Conservation (phyloP, 2,888 invertebrate species). For the Oasisia sp. region DNA sequence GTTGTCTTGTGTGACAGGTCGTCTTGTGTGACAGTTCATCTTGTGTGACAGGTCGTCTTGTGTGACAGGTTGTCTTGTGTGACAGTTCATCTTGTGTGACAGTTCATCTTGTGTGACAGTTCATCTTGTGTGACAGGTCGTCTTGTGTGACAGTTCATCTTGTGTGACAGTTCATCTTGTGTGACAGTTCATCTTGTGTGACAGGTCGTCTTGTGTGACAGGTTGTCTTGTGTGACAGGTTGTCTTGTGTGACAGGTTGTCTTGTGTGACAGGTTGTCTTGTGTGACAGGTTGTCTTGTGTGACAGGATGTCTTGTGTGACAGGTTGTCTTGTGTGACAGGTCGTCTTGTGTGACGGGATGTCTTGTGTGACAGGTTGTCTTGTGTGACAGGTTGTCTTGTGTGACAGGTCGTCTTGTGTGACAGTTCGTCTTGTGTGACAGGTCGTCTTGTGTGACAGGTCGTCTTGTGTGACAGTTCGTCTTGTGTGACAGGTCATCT, state of each 20-base stretch:
- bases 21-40: background rate
- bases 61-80: background rate
- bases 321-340: conserved; percentile 63
- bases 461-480: conserved; percentile 40
- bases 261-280: conserved; percentile 50
- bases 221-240: conserved; percentile 65
- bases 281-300: conserved; percentile 60
- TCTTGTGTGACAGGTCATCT: conserved; percentile 47
- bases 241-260: conserved; percentile 24
- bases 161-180: too few species aligned
- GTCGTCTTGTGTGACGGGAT: conserved; percentile 45
- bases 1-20: background rate
- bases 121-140: too few species aligned
- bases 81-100: background rate
- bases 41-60: background rate
- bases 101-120: background rate
- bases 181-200: conserved; percentile 60
- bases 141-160: too few species aligned
- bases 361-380: conserved; percentile 47
- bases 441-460: conserved; percentile 63
- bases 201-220: conserved; percentile 32
- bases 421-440: conserved; percentile 13
- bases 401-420: conserved; percentile 60
- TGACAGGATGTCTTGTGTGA: background rate
- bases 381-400: too few species aligned